Percentiles rank a stretch among this genome's conserved stretches.
These are phyloP conservation scores for Peromyscus melanophrys DNA, from an alignment of 2,797 vertebrate genomes.

Conservation along the genomic window DNA sequence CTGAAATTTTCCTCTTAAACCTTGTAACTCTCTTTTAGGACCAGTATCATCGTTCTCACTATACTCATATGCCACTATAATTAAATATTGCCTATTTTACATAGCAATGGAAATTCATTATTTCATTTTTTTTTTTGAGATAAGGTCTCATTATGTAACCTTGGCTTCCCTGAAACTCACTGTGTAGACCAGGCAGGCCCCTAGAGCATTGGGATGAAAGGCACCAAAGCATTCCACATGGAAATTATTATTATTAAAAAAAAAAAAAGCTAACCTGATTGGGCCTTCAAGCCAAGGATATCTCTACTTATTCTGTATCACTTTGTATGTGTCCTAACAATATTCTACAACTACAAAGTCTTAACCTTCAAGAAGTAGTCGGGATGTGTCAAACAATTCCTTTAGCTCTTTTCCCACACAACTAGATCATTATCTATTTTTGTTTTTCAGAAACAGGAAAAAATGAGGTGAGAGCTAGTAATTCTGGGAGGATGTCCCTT, in stretches of 20 bases:
- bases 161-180: neutral
- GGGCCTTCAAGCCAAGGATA: neutral
- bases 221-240: neutral
- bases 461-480: neutral
- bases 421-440: neutral
- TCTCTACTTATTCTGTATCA: neutral
- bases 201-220: neutral
- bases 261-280: neutral
- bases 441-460: neutral
- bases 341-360: slow-evolving; percentile 40
- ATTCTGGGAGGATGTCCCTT: neutral
- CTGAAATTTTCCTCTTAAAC: slow-evolving; percentile 24
- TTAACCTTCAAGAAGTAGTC: neutral
- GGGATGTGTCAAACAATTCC: neutral
- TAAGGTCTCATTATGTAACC: neutral
- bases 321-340: neutral
- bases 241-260: neutral
- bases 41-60: neutral
- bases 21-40: neutral
- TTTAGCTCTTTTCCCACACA: neutral
- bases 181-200: neutral
- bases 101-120: neutral
- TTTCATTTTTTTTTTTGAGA: neutral
- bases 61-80: neutral
- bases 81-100: neutral